Base-by-base conservation (phyloP, 2,888 invertebrate species). In the Sarcophaga rosellei region DNA sequence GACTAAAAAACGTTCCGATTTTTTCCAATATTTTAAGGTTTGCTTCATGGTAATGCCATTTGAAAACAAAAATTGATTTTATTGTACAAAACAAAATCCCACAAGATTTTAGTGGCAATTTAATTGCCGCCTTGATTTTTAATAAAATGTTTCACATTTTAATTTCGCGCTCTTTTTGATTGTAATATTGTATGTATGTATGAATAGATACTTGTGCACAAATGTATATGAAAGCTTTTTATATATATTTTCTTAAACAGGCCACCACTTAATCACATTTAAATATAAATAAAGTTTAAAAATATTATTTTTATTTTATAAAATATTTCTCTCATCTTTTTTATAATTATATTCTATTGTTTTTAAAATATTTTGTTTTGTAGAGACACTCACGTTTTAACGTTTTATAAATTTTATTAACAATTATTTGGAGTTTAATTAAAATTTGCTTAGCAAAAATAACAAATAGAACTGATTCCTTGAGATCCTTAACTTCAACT, bases 401-500 rank as follows among this genome's bases (percentile, higher is more conserved):
- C 53, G 35, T 82, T 25, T 11, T 72, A 45, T 25, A 44, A 4
- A n/a, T 70, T 72, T 35, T 53, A 6, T 10, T 63, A 53, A 17
- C 3, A 25, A 12, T n/a, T 20, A 72, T 11, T 35, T 44, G 12
- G 45, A 23, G 3, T 25, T 70, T 21, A 53, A 69, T 65, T 15
- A 35, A 35, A 35, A 53, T 76, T 80, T 85, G 69, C 81, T 76
- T 44, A 79, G 79, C 76, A 80, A 84, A 81, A 79, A 20, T 65
- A 6, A 63, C 44, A 44, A 35, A 45, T 89, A 91, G 88, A 91
- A 92, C 92, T 91, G 91, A 88, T 89, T 88, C 84, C 89, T 88
- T 89, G 88, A 86, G 89, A 88, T 89, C 89, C 89, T 90, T 86
- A 88, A 90, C 88, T 90, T 90, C 86, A 90, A 91, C 91, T 91